These are phyloP conservation scores for Amphiura filiformis DNA, from an alignment of 35 echinoderm and acorn worm genomes.

Conservation along the genomic window DNA sequence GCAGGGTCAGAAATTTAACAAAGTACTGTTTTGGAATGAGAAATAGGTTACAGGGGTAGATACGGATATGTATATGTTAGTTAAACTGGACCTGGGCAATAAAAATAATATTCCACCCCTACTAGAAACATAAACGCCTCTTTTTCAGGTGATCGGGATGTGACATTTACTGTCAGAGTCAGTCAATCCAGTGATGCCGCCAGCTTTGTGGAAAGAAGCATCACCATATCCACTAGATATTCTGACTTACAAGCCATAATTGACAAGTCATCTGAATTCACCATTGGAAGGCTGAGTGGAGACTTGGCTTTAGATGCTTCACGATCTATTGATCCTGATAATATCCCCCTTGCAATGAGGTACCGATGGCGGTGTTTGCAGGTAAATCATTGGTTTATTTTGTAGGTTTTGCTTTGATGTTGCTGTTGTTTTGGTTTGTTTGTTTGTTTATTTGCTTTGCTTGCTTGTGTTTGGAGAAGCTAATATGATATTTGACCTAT, in stretches of 20 bases:
- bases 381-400: slow-evolving; percentile 47
- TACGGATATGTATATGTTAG: too few relatives aligned
- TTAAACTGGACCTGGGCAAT: too few relatives aligned
- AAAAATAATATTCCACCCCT: too few relatives aligned
- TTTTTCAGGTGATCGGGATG: slow-evolving; percentile 53
- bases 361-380: slow-evolving; percentile 75
- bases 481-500: too few relatives aligned
- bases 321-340: slow-evolving; percentile 51
- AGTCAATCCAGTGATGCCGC: slow-evolving; percentile 41
- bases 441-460: too few relatives aligned
- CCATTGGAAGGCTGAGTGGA: slow-evolving; percentile 63
- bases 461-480: too few relatives aligned
- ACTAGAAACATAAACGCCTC: too few relatives aligned
- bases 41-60: too few relatives aligned
- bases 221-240: slow-evolving; percentile 45
- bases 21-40: too few relatives aligned
- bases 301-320: slow-evolving; percentile 37
- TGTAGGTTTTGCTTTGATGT: too few relatives aligned
- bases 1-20: too few relatives aligned
- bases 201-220: slow-evolving; percentile 24
- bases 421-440: too few relatives aligned
- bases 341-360: slow-evolving; percentile 12
- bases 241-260: slow-evolving; percentile 52
- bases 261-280: slow-evolving; percentile 18
- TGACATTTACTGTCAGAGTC: slow-evolving; percentile 60